phyloP scores from a whole-genome alignment of 2,113 vertebrate species.

The Fulica atra region DNA sequence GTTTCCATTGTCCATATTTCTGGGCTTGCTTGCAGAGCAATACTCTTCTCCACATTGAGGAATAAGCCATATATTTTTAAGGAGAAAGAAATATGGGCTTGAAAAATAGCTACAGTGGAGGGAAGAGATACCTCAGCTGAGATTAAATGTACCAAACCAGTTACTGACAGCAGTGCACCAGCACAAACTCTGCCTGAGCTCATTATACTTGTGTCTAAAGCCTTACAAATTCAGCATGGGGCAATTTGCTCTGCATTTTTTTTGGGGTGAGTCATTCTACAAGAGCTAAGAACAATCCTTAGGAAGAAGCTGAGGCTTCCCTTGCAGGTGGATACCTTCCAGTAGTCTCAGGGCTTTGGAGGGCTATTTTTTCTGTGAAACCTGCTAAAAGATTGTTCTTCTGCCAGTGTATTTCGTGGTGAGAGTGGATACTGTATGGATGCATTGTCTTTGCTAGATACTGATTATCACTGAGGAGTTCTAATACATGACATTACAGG shows the following conservation, averaged over 20 bases:
- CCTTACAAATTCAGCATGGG: background rate
- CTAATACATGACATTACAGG: accelerated
- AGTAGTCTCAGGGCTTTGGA: background rate
- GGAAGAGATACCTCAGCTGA: background rate
- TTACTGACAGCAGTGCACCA: background rate
- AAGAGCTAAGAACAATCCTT: background rate
- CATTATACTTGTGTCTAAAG: background rate
- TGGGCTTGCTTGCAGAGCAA: background rate
- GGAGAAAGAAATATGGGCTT: background rate
- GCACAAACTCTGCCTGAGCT: background rate
- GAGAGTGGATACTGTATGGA: background rate
- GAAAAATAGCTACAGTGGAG: background rate
- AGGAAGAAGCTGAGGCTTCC: background rate
- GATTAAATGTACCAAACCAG: background rate
- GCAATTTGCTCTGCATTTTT: background rate
- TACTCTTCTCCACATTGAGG: background rate
- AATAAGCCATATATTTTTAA: background rate
- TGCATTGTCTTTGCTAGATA: background rate
- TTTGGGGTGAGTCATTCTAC: background rate
- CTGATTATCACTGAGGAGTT: background rate
- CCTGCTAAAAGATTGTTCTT: background rate
- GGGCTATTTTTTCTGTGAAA: background rate
- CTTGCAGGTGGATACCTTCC: background rate
- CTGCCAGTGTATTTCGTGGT: background rate
- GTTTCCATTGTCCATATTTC: background rate